These are phyloP conservation scores for Galago senegalensis DNA, from an alignment of 2,797 vertebrate genomes.

Conservation along the genomic window DNA sequence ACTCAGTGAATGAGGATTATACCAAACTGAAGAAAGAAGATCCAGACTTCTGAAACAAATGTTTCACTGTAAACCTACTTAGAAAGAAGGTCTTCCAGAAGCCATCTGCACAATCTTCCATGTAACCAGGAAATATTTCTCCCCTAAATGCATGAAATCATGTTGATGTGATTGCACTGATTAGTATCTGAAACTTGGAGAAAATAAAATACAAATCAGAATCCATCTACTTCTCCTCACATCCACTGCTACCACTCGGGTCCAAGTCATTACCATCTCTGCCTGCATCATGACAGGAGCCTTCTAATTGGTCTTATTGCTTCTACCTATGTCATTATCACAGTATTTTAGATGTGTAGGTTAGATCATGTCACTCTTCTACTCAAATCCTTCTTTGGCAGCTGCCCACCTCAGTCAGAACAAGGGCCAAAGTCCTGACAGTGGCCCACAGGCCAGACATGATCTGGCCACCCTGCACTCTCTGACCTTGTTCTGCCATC, in stretches of 20 bases:
- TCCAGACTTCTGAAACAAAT: too few species aligned
- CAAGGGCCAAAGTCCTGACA: not conserved
- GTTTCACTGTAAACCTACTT: too few species aligned
- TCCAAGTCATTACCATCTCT: not conserved
- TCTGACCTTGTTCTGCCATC: not conserved
- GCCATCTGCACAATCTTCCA: too few species aligned
- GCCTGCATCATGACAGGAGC: not conserved
- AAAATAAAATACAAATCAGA: not conserved
- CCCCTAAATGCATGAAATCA: too few species aligned
- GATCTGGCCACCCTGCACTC: not conserved
- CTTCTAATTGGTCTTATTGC: not conserved
- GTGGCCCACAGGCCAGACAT: not conserved
- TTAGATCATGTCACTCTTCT: not conserved
- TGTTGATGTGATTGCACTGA: too few species aligned
- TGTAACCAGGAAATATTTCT: too few species aligned
- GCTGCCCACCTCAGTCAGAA: not conserved
- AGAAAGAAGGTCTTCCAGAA: too few species aligned
- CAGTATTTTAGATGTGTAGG: not conserved
- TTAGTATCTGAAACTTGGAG: too few species aligned
- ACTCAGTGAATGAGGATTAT: too few species aligned
- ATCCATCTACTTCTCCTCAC: not conserved
- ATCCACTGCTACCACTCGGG: not conserved
- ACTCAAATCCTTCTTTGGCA: not conserved
- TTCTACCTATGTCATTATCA: not conserved
- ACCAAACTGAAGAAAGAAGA: too few species aligned